Percentiles rank a stretch among this genome's conserved stretches.
phyloP scores from a whole-genome alignment of 2,888 invertebrate species.

The Cephus spinipes region DNA sequence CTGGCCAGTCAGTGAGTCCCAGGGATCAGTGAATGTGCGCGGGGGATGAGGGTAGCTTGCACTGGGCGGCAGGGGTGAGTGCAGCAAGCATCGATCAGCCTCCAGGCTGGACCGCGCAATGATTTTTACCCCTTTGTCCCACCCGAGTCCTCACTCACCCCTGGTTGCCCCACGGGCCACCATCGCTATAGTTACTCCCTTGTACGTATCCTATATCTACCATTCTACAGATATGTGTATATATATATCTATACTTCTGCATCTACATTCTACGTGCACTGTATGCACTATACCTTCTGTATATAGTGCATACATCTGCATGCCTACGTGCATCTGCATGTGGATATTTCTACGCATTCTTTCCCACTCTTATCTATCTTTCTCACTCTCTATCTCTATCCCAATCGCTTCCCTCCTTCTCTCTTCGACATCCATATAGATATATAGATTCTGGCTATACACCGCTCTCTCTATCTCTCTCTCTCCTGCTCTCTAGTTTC shows the following conservation, averaged over 20 bases:
- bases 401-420: constrained; percentile 14
- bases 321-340: constrained; percentile 28
- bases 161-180: constrained; percentile 58
- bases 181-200: constrained; percentile 11
- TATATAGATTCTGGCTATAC: background rate
- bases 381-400: constrained; percentile 31
- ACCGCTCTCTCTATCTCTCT: constrained; percentile 18
- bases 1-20: constrained; percentile 67
- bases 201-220: constrained; percentile 39
- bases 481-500: constrained; percentile 13
- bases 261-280: constrained; percentile 27
- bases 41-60: constrained; percentile 37
- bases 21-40: constrained; percentile 63
- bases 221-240: constrained; percentile 17
- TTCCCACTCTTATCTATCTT: constrained; percentile 34
- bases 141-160: constrained; percentile 39
- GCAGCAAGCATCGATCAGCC: constrained; percentile 65
- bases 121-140: constrained; percentile 66
- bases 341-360: constrained; percentile 17
- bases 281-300: background rate
- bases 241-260: constrained; percentile 26
- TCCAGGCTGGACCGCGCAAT: constrained; percentile 67
- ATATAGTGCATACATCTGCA: constrained; percentile 1
- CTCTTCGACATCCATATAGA: background rate
- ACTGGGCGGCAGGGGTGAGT: constrained; percentile 17